Base-by-base conservation (phyloP, 2,888 invertebrate genomes). In the Aporophyla lueneburgensis region DNA sequence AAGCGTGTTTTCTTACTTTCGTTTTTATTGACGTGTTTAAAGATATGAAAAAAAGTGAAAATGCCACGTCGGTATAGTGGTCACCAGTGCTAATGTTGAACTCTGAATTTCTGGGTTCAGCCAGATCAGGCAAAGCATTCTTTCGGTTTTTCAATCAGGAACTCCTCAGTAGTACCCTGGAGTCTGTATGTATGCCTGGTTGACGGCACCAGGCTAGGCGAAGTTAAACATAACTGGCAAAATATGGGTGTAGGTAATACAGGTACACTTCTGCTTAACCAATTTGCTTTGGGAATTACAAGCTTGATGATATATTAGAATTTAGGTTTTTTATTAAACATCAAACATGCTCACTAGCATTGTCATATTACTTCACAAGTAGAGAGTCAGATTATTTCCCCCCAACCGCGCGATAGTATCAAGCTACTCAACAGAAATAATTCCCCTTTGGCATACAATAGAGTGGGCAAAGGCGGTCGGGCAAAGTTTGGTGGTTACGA, bases 401-500 rank as follows among this genome's bases (percentile, higher is more conserved):
- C 43, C 53, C 80, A 84, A 71, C 68, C 67, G 40, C 69, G 24
- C 70, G 68, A 65, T 71, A 68, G 67, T 70, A 70, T 62, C 51
- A 59, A 84, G 65, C 56, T 54, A 76, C 76, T 70, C 75, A 80
- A 77, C 78, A 75, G 75, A 81, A 87, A 83, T 86, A 86, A 84
- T 81, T 76, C 81, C 53, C 56, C 3, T 86, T 83, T 63, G 74
- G 71, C 74, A 88, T 87, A 89, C 91, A 90, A 90, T 90, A 85
- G 89, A 75, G 86, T 81, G 88, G 75, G 80, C 79, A 80, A 83
- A 85, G 85, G 83, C 83, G 81, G 86, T 81, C 76, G 83, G 78
- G 79, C 87, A 87, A 91, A 92, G 91, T 92, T 93, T 91, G 86
- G 92, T 93, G 94, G 93, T 92, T 91, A 91, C 92, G 94, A 95